Conservation (phyloP, 2,888 invertebrate genomes). For the Xiphydria camelus region DNA sequence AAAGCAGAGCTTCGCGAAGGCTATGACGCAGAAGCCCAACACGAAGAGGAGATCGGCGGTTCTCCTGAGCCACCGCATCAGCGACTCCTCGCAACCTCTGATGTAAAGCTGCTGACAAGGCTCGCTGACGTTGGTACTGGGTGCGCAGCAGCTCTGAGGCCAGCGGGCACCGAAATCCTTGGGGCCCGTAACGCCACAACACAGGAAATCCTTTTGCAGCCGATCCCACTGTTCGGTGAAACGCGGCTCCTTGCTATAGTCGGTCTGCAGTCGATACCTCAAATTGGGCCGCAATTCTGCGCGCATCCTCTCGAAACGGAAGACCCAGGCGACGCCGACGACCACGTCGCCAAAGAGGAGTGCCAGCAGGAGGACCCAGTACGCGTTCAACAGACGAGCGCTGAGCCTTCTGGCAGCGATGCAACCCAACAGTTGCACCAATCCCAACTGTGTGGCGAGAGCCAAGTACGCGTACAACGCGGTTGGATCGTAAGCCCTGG, state of each 20-base stretch:
- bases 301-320: constrained; percentile 75
- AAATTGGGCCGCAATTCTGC: constrained; percentile 74
- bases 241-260: constrained; percentile 73
- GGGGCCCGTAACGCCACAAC: constrained; percentile 79
- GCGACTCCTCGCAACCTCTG: constrained; percentile 72
- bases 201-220: constrained; percentile 73
- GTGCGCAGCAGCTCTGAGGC: constrained; percentile 51
- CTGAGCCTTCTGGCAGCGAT: constrained; percentile 79
- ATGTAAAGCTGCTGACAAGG: constrained; percentile 45
- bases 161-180: constrained; percentile 46
- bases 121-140: constrained; percentile 32
- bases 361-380: constrained; percentile 79
- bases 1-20: constrained; percentile 87
- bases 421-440: constrained; percentile 78
- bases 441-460: constrained; percentile 71
- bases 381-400: constrained; percentile 79
- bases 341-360: constrained; percentile 82
- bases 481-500: constrained; percentile 75
- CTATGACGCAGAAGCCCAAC: constrained; percentile 84
- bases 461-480: constrained; percentile 85
- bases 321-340: constrained; percentile 84
- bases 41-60: constrained; percentile 82
- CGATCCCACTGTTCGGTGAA: constrained; percentile 80
- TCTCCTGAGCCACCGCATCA: constrained; percentile 75
- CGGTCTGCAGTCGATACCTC: constrained; percentile 64